phyloP scores from a whole-genome alignment of 2,888 invertebrate genomes.

The Cryptocephalus moraei region DNA sequence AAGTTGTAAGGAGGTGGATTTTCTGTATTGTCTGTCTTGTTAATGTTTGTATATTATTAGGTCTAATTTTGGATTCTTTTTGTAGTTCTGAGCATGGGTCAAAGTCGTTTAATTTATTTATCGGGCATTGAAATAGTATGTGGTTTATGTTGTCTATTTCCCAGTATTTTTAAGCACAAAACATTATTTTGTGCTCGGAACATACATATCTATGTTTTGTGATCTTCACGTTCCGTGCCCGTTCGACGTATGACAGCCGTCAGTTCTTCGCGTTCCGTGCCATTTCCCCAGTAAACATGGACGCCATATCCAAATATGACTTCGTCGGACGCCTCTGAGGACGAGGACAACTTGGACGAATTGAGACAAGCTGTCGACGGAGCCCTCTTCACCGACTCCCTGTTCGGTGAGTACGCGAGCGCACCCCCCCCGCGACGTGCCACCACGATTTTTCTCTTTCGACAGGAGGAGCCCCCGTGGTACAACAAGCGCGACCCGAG shows the following conservation, averaged over 20 bases:
- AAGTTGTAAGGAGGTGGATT: too few relatives aligned
- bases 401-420: conserved; percentile 18
- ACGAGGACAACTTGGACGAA: conserved; percentile 29
- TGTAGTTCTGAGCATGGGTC: too few relatives aligned
- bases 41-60: too few relatives aligned
- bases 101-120: too few relatives aligned
- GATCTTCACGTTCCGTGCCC: background rate
- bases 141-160: too few relatives aligned
- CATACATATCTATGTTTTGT: too few relatives aligned
- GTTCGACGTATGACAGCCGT: background rate
- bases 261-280: background rate
- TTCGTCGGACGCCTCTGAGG: conserved; percentile 27
- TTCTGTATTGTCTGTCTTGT: too few relatives aligned
- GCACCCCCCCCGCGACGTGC: too few relatives aligned
- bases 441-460: background rate
- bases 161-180: too few relatives aligned
- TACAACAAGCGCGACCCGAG: conserved; percentile 3
- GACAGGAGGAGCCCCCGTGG: background rate
- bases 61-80: too few relatives aligned
- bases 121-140: too few relatives aligned
- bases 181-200: too few relatives aligned
- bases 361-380: conserved; percentile 42
- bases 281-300: background rate
- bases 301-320: conserved; percentile 46
- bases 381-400: conserved; percentile 38